Conservation (phyloP, 2,888 invertebrate genomes). For the Adelognathus sp. region DNA sequence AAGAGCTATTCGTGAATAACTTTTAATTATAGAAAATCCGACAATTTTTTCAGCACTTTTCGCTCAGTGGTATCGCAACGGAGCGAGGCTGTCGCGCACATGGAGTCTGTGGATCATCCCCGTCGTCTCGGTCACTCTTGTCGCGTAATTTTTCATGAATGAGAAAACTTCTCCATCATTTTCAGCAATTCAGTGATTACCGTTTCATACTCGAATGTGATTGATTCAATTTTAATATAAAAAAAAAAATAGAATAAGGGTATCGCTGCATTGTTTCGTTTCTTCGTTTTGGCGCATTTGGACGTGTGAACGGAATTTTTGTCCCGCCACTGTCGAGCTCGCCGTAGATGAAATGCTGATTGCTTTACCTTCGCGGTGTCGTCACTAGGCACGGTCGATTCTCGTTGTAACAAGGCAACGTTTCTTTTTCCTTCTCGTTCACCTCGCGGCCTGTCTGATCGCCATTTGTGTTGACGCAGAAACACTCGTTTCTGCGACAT, state of each 20-base stretch:
- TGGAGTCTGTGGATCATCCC: slow-evolving; percentile 18
- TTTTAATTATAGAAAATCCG: slow-evolving; percentile 67
- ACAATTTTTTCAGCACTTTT: slow-evolving; percentile 76
- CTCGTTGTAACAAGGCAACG: slow-evolving; percentile 60
- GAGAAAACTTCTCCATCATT: no score
- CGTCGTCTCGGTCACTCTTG: background rate
- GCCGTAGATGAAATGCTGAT: background rate
- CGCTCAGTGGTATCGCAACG: slow-evolving; percentile 76
- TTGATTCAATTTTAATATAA: background rate
- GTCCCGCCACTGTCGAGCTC: no score
- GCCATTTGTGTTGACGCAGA: slow-evolving; percentile 86
- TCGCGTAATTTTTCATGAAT: background rate
- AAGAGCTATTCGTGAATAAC: slow-evolving; percentile 53
- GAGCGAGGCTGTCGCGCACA: slow-evolving; percentile 34
- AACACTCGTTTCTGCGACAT: slow-evolving; percentile 84
- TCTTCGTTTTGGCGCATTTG: background rate
- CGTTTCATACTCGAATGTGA: background rate
- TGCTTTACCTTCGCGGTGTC: background rate
- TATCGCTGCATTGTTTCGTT: background rate
- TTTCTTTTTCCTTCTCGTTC: slow-evolving; percentile 64
- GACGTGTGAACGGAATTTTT: background rate
- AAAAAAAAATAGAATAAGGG: background rate
- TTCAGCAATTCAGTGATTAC: background rate
- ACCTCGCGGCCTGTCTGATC: slow-evolving; percentile 81
- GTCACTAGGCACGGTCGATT: background rate